These are phyloP conservation scores for Lacerta bilineata DNA, from an alignment of 2,797 vertebrate species.

Conservation along the genomic window DNA sequence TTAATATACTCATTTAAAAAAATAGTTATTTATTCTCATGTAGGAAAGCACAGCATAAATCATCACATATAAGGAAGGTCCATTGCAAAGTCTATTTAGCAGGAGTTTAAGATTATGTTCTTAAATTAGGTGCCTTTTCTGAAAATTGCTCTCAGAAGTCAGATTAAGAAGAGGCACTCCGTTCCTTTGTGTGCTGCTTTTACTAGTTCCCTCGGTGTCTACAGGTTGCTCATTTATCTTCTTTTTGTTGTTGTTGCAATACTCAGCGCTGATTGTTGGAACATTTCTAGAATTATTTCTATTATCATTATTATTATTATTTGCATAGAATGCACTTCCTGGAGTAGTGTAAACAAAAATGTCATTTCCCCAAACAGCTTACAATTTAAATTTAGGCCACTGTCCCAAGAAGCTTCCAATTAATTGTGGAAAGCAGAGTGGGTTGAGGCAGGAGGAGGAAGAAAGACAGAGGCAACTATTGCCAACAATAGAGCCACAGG, in stretches of 20 bases:
- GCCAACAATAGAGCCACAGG: not conserved
- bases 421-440: not conserved
- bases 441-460: not conserved
- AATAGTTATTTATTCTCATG: not conserved
- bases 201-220: not conserved
- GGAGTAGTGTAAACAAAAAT: not conserved
- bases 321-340: not conserved
- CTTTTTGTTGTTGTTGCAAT: not conserved
- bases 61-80: not conserved
- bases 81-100: not conserved
- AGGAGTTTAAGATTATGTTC: not conserved
- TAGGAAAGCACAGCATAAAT: constrained; percentile 25
- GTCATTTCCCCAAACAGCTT: not conserved
- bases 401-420: not conserved
- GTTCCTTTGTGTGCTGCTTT: not conserved
- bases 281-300: not conserved
- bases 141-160: not conserved
- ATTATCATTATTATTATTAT: not conserved
- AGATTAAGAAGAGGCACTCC: not conserved
- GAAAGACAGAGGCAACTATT: not conserved
- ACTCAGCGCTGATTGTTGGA: not conserved
- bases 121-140: not conserved
- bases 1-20: not conserved
- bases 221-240: no score
- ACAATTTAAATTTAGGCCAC: not conserved